Evolutionary conservation across 1,140 invertebrate genomes (phyloP), one percentile per base, ranked within the genome.

Genomic region (Brachionus calyciflorus): DNA sequence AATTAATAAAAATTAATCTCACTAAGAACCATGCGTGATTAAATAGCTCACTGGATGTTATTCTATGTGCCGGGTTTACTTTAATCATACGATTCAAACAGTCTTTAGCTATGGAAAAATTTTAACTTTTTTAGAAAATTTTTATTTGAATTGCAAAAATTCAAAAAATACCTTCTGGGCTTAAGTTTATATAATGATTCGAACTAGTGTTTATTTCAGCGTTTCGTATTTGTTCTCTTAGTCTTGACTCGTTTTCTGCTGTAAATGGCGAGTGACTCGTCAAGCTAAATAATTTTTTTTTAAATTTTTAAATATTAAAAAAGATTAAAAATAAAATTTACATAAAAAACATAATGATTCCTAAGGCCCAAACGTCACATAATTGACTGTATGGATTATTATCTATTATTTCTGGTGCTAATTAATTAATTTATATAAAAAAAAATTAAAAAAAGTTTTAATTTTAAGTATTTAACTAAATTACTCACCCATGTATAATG

Each of bases 311-410:
- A 41, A 46, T 55, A 12, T 1, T 19, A 48, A 48, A 0, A 19
- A 17, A n/a, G 2, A 48, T 46, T 30, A n/a, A 1, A 3, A 19
- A 7, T 30, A 21, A 76, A 41, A 82, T 83, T 84, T 80, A 83
- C 82, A 89, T 78, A 30, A 84, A 81, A 80, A 86, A 88, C 80
- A 86, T 83, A 51, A 89, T 88, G 3, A 89, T 83, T 26, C 88
- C 88, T 79, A 88, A 83, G 0, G 87, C 84, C 88, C 88, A 89
- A 12, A 88, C 84, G 80, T 89, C 88, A 81, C 88, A 88, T 78
- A 87, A 84, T 78, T 88, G 86, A 79, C 87, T 88, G 81, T 89
- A 89, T 0, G 84, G 83, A 77, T 86, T 85, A 57, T 85, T 85
- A 33, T 84, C 82, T 48, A 88, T 82, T 55, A 89, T 88, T 84